A percentile compares a stretch with the other conserved stretches of the same genome.
phyloP scores from a whole-genome alignment of 2,888 invertebrate species.

The Liposcelis brunnea region DNA sequence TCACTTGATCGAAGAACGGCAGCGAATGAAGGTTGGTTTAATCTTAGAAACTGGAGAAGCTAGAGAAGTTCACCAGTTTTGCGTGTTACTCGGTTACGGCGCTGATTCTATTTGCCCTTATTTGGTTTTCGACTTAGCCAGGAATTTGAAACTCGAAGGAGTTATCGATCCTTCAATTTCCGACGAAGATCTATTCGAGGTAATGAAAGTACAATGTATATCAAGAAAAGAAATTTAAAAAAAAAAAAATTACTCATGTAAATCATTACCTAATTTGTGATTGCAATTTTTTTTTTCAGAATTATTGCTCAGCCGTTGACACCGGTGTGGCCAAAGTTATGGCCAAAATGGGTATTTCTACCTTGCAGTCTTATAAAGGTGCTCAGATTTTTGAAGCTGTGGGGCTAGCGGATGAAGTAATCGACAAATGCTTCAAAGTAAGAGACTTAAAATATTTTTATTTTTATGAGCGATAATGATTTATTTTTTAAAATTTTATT shows the following conservation, averaged over 20 bases:
- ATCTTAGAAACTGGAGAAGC: conserved; percentile 94
- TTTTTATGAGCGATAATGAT: conserved; percentile 17
- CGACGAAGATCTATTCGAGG: conserved; percentile 64
- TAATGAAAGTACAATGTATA: conserved; percentile 17
- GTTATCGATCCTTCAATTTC: conserved; percentile 58
- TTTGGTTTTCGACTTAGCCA: conserved; percentile 84
- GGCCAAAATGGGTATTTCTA: conserved; percentile 99
- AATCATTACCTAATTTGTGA: conserved; percentile 3
- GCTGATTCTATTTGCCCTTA: conserved; percentile 98
- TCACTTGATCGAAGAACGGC: conserved; percentile 80
- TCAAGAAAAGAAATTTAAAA: conserved; percentile 7
- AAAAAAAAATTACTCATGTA: conserved; percentile 8
- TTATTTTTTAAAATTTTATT: conserved; percentile 10
- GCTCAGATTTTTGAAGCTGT: conserved; percentile 99
- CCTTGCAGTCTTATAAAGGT: conserved; percentile 94
- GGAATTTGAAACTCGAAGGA: conserved; percentile 68
- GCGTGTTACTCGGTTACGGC: conserved; percentile 87
- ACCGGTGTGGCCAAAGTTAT: conserved; percentile 84
- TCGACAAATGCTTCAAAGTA: conserved; percentile 81
- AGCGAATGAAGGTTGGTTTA: conserved; percentile 90
- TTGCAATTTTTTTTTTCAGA: conserved; percentile 26
- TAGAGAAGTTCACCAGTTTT: conserved; percentile 81
- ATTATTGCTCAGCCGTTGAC: conserved; percentile 82
- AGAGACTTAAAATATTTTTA: conserved; percentile 27
- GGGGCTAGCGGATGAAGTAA: conserved; percentile 78